Evolutionary conservation across 1,140 invertebrate genomes (phyloP).

Genomic region (Micrasema minimum): DNA sequence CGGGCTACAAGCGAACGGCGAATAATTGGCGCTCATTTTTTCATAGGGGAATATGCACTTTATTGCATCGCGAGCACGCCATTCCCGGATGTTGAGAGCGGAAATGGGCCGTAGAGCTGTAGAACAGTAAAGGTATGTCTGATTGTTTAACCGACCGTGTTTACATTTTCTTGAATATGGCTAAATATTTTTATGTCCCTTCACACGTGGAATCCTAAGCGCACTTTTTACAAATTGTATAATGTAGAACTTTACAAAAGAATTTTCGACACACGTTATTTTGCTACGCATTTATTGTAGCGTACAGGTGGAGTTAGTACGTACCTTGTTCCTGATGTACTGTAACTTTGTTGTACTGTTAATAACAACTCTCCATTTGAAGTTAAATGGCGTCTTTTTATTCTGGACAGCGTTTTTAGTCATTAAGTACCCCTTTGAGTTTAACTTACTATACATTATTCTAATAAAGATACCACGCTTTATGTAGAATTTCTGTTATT

Average conservation of each 20-base stretch:
- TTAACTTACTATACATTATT: no score
- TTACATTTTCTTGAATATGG: slow-evolving; percentile 17
- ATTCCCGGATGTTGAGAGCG: slow-evolving; percentile 29
- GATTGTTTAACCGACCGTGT: slow-evolving; percentile 14
- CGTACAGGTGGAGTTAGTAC: not conserved
- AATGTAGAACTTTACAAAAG: no score
- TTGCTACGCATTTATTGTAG: not conserved
- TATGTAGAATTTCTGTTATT: not conserved
- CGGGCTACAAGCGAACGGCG: slow-evolving; percentile 21
- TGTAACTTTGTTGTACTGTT: no score
- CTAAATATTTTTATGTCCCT: slow-evolving; percentile 10
- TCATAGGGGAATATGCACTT: slow-evolving; percentile 16
- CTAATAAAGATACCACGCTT: no score
- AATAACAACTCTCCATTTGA: no score
- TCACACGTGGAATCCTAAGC: not conserved
- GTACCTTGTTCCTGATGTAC: no score
- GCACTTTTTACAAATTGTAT: no score
- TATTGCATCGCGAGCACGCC: slow-evolving; percentile 4
- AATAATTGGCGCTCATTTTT: slow-evolving; percentile 33
- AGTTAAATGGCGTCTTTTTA: no score
- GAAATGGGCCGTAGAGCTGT: slow-evolving; percentile 25
- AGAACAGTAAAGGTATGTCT: no score
- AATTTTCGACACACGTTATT: not conserved
- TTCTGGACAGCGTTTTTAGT: no score
- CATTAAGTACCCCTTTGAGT: no score